These are phyloP conservation scores for Tragelaphus eurycerus DNA, from an alignment of 2,797 vertebrate species.

Conservation along the genomic window DNA sequence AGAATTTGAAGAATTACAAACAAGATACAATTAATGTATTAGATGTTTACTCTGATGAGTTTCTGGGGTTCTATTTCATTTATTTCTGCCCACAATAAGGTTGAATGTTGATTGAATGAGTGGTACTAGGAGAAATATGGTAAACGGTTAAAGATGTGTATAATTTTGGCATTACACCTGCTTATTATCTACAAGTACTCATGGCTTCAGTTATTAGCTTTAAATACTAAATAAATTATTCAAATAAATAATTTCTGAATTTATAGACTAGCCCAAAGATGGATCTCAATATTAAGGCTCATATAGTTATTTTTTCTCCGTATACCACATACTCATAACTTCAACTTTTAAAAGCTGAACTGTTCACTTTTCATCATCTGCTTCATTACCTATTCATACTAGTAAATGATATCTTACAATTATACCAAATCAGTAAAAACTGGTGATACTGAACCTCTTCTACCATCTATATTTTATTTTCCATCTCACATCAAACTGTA, in stretches of 20 bases:
- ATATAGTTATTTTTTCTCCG: neutral
- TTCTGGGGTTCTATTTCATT: neutral
- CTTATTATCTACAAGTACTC: neutral
- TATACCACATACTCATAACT: neutral
- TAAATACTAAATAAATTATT: neutral
- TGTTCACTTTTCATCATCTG: neutral
- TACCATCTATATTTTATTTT: neutral
- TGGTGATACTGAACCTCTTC: neutral
- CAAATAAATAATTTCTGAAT: neutral
- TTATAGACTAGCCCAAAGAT: neutral
- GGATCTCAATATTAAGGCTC: neutral
- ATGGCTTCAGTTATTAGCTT: neutral
- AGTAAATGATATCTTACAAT: neutral
- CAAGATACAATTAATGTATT: neutral
- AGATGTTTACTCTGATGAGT: neutral
- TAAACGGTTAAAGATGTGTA: neutral
- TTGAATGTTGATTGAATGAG: neutral
- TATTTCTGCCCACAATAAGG: neutral
- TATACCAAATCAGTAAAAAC: neutral
- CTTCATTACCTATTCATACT: neutral
- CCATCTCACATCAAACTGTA: neutral
- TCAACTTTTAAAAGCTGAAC: neutral
- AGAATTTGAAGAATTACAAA: neutral
- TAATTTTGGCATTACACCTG: neutral
- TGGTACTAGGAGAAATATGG: neutral